Percentiles rank a stretch among this genome's conserved stretches.
These are phyloP conservation scores for Crotophaga sulcirostris DNA, from an alignment of 2,113 vertebrate species.

Conservation along the genomic window DNA sequence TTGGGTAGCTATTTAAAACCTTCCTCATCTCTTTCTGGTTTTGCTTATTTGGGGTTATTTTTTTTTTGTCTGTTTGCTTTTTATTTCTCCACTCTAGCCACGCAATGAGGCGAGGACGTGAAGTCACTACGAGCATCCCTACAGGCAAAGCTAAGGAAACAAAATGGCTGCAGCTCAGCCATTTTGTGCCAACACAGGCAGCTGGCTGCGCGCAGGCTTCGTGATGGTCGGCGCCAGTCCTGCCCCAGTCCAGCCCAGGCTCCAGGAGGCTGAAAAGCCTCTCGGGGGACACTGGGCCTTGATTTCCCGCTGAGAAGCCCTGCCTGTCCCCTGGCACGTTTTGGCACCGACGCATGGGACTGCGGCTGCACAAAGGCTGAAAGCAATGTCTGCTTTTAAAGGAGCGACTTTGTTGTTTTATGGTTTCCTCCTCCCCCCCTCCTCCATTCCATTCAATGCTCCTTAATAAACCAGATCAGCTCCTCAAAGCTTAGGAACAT, in stretches of 20 bases:
- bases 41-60: neutral
- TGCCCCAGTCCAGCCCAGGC: neutral
- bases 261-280: neutral
- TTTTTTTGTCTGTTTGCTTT: neutral
- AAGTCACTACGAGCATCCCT: neutral
- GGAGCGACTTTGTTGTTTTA: conserved; percentile 45
- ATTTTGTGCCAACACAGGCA: conserved; percentile 45
- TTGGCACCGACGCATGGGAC: neutral
- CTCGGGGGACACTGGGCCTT: neutral
- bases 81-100: neutral
- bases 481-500: conserved; percentile 16
- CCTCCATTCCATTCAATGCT: conserved; percentile 33
- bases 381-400: conserved; percentile 47
- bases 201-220: neutral
- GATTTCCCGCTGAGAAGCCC: neutral
- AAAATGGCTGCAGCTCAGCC: conserved; percentile 68
- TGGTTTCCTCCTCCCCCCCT: conserved; percentile 30
- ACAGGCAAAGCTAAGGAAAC: neutral
- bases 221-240: neutral
- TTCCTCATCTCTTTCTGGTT: neutral
- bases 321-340: neutral
- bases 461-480: conserved; percentile 56
- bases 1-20: neutral
- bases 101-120: fast-evolving
- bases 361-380: conserved; percentile 43